A percentile compares a stretch with the other conserved stretches of the same genome.
These are phyloP conservation scores for Puma concolor DNA, from an alignment of 2,113 vertebrate species.

Conservation along the genomic window DNA sequence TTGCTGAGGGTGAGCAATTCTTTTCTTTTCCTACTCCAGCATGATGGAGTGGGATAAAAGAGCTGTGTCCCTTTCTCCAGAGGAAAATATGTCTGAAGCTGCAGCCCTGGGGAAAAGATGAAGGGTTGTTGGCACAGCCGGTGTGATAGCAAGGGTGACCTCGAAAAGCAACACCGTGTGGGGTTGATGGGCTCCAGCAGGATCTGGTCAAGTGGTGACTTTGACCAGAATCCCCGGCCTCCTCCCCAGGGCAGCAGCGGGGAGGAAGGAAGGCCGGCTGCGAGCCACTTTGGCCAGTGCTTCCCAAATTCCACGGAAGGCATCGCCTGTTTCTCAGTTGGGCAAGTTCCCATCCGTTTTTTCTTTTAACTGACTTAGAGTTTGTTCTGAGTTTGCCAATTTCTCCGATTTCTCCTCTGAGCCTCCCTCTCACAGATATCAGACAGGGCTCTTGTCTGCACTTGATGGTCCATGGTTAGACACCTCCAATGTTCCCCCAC, in stretches of 20 bases:
- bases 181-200: background rate
- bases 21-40: slow-evolving; percentile 17
- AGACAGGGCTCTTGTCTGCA: background rate
- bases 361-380: background rate
- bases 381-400: background rate
- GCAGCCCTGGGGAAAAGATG: background rate
- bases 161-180: background rate
- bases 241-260: background rate
- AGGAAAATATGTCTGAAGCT: slow-evolving; percentile 34
- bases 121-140: background rate
- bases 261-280: background rate
- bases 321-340: background rate
- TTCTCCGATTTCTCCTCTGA: background rate
- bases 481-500: background rate
- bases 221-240: background rate
- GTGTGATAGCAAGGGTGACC: background rate
- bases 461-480: background rate
- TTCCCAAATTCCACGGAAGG: too few relatives aligned
- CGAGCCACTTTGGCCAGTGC: background rate
- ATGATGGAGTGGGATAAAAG: slow-evolving; percentile 31
- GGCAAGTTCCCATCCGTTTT: background rate
- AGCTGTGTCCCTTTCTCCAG: background rate
- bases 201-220: background rate
- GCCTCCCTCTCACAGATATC: background rate
- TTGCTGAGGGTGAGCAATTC: slow-evolving; percentile 56